These are phyloP conservation scores for Magallana angulata DNA, from an alignment of 1,140 invertebrate genomes.

Conservation along the genomic window DNA sequence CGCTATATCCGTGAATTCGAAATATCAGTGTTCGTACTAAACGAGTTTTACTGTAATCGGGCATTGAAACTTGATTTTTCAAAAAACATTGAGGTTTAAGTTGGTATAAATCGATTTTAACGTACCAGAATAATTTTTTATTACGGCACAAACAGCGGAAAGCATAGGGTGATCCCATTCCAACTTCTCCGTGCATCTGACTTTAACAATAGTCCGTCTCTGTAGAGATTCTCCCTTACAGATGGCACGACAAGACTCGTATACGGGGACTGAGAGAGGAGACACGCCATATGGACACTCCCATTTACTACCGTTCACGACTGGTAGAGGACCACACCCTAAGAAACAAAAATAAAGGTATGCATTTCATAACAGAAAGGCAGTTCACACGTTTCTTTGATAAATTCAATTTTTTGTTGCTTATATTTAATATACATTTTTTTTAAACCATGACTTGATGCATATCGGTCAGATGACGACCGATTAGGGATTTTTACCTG, in stretches of 20 bases:
- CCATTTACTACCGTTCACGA: neutral
- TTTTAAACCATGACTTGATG: too few relatives aligned
- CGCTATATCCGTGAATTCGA: too few relatives aligned
- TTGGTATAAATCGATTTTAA: too few relatives aligned
- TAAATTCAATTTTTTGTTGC: too few relatives aligned
- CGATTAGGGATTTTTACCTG: neutral
- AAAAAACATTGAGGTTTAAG: too few relatives aligned
- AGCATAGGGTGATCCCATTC: neutral
- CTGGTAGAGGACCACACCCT: neutral
- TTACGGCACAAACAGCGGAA: neutral
- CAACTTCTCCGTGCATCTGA: conserved; percentile 3
- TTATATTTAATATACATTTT: too few relatives aligned
- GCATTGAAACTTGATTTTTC: too few relatives aligned
- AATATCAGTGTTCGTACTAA: too few relatives aligned
- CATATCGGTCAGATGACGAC: neutral
- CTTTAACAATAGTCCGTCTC: neutral
- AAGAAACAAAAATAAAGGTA: neutral
- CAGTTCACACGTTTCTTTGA: too few relatives aligned
- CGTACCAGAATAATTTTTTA: too few relatives aligned
- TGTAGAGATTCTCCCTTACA: neutral
- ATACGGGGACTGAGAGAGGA: neutral
- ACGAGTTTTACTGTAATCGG: too few relatives aligned
- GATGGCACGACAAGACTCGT: neutral
- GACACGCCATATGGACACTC: neutral
- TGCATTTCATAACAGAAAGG: too few relatives aligned